Evolutionary conservation across 2,888 invertebrate genomes (phyloP), one percentile per base, ranked within the genome.

Genomic region (Lucinisca nassula): DNA sequence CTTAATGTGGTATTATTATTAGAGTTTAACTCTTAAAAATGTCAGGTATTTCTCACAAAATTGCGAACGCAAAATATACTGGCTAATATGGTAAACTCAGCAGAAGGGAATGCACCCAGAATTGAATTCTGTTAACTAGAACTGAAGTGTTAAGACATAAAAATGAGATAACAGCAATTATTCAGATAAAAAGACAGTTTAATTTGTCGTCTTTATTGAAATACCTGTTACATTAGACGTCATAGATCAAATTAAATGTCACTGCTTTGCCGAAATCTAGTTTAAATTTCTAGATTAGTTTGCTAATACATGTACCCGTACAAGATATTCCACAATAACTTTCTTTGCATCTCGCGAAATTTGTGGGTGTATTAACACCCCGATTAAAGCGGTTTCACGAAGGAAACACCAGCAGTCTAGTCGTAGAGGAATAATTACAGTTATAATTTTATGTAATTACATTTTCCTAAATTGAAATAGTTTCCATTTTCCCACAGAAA

Each of bases 31-130:
- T 30, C 30, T 40, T 74, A 27, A 74, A 45, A 74, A 74, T 74
- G 74, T 74, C 74, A 49, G 45, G 49, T 74, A 74, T 49, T 74
- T 74, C 74, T 14, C 74, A 74, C 49, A 74, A 40, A 40, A 14
- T n/a, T 74, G 49, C 38, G 40, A 74, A 74, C 40, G 14, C 74
- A 17, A 67, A 14, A 35, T 67, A 35, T 55, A 55, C 21, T 55
- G 8, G 45, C 30, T 12, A 67, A 35, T 17, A 67, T 24, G 24
- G 35, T 24, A 10, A 30, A 35, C 12, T 67, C 30, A 10, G 24
- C 35, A 35, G 24, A 67, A 67, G 67, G 30, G 30, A 67, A 67
- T 30, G 67, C 21, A 67, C 32, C 35, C 35, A 1, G 30, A 30
- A 67, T 30, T 32, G 35, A 21, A 67, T 67, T 35, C 0, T 8